Percentiles rank a stretch among this genome's conserved stretches.
phyloP scores from a whole-genome alignment of 2,888 invertebrate genomes.

The Notocelia uddmanniana region DNA sequence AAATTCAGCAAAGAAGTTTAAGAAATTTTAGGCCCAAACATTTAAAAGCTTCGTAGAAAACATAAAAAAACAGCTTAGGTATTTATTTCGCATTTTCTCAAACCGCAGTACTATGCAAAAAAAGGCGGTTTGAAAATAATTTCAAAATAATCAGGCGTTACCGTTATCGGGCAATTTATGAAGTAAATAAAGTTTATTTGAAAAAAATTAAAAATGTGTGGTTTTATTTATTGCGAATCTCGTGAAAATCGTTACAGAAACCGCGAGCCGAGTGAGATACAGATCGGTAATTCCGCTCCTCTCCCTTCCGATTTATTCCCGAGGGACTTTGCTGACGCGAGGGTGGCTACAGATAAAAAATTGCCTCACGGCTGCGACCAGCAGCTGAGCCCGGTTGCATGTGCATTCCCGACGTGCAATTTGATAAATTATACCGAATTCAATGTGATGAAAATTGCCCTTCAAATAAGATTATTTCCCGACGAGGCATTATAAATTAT shows the following conservation, averaged over 20 bases:
- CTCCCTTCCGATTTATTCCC: constrained; percentile 71
- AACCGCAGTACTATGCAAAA: constrained; percentile 7
- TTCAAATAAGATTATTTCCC: constrained; percentile 63
- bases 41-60: constrained; percentile 23
- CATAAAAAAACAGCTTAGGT: constrained; percentile 26
- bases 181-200: constrained; percentile 37
- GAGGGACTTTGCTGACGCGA: constrained; percentile 68
- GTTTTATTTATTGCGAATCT: constrained; percentile 53
- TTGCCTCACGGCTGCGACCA: constrained; percentile 69
- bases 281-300: constrained; percentile 61
- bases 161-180: constrained; percentile 40
- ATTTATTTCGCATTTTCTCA: constrained; percentile 23
- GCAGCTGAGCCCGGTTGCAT: constrained; percentile 77
- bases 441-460: constrained; percentile 72
- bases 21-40: constrained; percentile 8
- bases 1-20: constrained; percentile 2
- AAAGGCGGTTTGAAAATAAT: constrained; percentile 22
- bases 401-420: constrained; percentile 73
- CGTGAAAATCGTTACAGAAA: constrained; percentile 59
- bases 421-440: constrained; percentile 81
- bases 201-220: constrained; percentile 18
- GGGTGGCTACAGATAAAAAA: constrained; percentile 73
- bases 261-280: constrained; percentile 62
- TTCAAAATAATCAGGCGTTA: constrained; percentile 38
- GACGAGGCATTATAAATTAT: constrained; percentile 48